phyloP scores from a whole-genome alignment of 2,113 vertebrate species.

The Corythoichthys intestinalis region DNA sequence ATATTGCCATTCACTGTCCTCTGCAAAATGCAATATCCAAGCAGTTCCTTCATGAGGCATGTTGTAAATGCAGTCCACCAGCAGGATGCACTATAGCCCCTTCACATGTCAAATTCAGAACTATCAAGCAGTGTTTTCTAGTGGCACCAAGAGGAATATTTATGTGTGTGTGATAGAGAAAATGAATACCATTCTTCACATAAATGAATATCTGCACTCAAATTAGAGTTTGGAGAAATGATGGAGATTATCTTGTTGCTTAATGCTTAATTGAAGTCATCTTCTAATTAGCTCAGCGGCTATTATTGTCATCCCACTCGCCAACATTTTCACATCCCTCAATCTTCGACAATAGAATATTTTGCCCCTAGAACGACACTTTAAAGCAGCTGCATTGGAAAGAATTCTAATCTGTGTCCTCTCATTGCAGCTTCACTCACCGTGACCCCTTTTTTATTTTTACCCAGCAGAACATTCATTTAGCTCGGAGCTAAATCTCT shows the following conservation, averaged over 20 bases:
- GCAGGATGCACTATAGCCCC: slow-evolving; percentile 63
- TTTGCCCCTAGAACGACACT: slow-evolving; percentile 50
- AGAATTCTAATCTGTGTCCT: slow-evolving; percentile 56
- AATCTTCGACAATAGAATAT: slow-evolving; percentile 50
- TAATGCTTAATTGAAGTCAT: slow-evolving; percentile 68
- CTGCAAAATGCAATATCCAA: background rate
- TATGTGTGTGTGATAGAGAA: slow-evolving; percentile 29
- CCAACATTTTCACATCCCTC: slow-evolving; percentile 56
- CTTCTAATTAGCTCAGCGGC: slow-evolving; percentile 60
- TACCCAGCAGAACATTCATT: slow-evolving; percentile 60
- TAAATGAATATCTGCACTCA: slow-evolving; percentile 65
- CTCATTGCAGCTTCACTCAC: slow-evolving; percentile 54
- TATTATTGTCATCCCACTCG: slow-evolving; percentile 60
- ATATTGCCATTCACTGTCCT: no score
- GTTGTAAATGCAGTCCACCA: slow-evolving; percentile 55
- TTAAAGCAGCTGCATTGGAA: slow-evolving; percentile 49
- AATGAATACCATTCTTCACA: slow-evolving; percentile 66
- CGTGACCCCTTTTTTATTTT: slow-evolving; percentile 63
- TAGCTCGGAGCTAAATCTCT: slow-evolving; percentile 56
- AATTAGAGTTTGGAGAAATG: slow-evolving; percentile 66
- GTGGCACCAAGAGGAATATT: background rate
- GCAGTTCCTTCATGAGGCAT: background rate
- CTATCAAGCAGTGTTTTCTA: slow-evolving; percentile 10
- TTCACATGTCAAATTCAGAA: slow-evolving; percentile 29
- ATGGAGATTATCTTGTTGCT: slow-evolving; percentile 63